A percentile compares a stretch with the other conserved stretches of the same genome.
phyloP scores from a whole-genome alignment of 1,140 invertebrate genomes.

The Chlorops oryzae region DNA sequence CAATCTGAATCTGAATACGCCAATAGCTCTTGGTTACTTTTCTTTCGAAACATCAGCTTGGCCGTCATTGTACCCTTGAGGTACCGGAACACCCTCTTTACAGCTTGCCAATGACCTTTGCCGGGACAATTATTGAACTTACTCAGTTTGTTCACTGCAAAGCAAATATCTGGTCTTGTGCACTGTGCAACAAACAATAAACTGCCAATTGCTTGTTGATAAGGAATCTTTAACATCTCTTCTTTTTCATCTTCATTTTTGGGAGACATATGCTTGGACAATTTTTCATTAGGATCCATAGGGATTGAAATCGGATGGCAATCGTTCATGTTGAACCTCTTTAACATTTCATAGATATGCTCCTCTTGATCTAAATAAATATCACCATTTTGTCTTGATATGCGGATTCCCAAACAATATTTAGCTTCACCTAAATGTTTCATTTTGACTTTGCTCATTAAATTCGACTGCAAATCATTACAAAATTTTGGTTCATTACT shows the following conservation, averaged over 20 bases:
- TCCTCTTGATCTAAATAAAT: neutral
- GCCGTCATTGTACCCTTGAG: neutral
- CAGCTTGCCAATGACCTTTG: neutral
- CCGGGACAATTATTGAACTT: slow-evolving; percentile 23
- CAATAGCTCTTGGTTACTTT: neutral
- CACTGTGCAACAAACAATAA: slow-evolving; percentile 35
- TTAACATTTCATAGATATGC: neutral
- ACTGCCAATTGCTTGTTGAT: slow-evolving; percentile 24
- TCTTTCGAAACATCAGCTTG: too few relatives aligned
- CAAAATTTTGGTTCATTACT: neutral
- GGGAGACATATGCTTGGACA: too few relatives aligned
- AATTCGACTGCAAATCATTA: neutral
- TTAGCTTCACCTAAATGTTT: slow-evolving; percentile 6
- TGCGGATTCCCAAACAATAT: slow-evolving; percentile 10
- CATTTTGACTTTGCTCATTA: slow-evolving; percentile 4
- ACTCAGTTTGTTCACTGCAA: slow-evolving; percentile 24
- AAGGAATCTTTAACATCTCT: slow-evolving; percentile 19
- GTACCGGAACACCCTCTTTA: slow-evolving; percentile 9
- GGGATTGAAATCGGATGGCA: slow-evolving; percentile 9
- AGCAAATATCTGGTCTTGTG: slow-evolving; percentile 41
- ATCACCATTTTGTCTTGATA: neutral
- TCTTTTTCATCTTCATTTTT: neutral
- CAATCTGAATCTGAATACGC: slow-evolving; percentile 4
- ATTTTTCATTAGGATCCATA: neutral
- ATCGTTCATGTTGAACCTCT: slow-evolving; percentile 7